Percentiles rank a stretch among this genome's conserved stretches.
phyloP scores from a whole-genome alignment of 2,888 invertebrate species.

The Microctonus aethiopoides region DNA sequence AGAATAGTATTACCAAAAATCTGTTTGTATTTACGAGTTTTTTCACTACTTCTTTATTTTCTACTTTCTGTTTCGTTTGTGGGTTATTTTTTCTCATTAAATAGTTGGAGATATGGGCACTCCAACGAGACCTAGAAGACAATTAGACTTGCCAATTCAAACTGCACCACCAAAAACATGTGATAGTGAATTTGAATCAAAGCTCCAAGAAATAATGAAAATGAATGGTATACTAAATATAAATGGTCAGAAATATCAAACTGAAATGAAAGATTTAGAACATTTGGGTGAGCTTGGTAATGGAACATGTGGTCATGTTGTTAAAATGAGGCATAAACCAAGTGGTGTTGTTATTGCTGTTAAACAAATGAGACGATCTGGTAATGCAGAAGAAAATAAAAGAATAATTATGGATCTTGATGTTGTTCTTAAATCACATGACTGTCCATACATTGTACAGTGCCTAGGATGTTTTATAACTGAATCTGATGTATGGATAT shows the following conservation, averaged over 20 bases:
- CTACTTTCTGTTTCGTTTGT: conserved; percentile 19
- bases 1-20: neutral
- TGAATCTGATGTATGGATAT: conserved; percentile 98
- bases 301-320: conserved; percentile 97
- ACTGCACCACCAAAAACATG: conserved; percentile 76
- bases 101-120: conserved; percentile 69
- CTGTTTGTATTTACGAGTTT: neutral
- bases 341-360: conserved; percentile 92
- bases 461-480: conserved; percentile 98
- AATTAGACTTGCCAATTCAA: conserved; percentile 72
- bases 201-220: conserved; percentile 92
- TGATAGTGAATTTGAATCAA: conserved; percentile 76
- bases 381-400: conserved; percentile 96
- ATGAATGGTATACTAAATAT: conserved; percentile 91
- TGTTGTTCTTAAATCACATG: conserved; percentile 96
- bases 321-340: conserved; percentile 92
- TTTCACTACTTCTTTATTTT: neutral
- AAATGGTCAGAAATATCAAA: conserved; percentile 81
- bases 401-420: conserved; percentile 98
- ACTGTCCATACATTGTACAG: conserved; percentile 96
- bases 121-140: conserved; percentile 69
- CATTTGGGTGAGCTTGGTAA: conserved; percentile 90
- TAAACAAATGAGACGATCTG: conserved; percentile 98
- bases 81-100: conserved; percentile 27
- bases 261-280: conserved; percentile 85